Evolutionary conservation across 2,888 invertebrate genomes (phyloP).

Genomic region (Tanypteryx hageni): DNA sequence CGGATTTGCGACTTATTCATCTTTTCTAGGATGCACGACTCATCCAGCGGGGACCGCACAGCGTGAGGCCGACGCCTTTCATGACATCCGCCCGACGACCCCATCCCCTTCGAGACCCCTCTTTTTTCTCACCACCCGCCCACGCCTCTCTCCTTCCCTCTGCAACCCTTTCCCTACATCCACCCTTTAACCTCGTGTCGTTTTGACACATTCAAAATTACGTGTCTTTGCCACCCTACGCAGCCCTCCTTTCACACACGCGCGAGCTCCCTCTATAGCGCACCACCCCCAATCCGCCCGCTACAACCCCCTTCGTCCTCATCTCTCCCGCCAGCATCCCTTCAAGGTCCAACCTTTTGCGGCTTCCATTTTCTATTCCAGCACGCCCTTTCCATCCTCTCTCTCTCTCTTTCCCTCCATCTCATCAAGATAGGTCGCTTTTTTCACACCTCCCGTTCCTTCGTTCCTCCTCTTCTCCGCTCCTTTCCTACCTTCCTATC

Average conservation of each 20-base stretch:
- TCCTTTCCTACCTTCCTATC: not conserved
- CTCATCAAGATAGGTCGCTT: not conserved
- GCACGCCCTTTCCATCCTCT: not conserved
- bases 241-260: not conserved
- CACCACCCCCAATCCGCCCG: not conserved
- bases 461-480: not conserved
- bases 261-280: not conserved
- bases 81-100: not conserved
- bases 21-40: slow-evolving; percentile 2
- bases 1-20: slow-evolving; percentile 34
- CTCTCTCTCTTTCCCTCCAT: not conserved
- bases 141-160: not conserved
- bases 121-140: not conserved
- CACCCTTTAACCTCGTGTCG: slow-evolving; percentile 53
- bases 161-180: slow-evolving; percentile 46
- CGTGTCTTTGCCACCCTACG: slow-evolving; percentile 51
- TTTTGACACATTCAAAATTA: slow-evolving; percentile 63
- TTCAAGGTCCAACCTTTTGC: not conserved
- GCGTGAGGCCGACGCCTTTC: slow-evolving; percentile 3
- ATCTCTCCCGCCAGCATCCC: not conserved
- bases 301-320: not conserved
- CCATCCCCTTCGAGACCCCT: not conserved
- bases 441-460: not conserved
- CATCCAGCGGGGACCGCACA: not conserved
- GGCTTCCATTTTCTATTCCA: not conserved